These are phyloP conservation scores for Drosophila sucinea DNA, from an alignment of 1,140 invertebrate species.

Conservation along the genomic window DNA sequence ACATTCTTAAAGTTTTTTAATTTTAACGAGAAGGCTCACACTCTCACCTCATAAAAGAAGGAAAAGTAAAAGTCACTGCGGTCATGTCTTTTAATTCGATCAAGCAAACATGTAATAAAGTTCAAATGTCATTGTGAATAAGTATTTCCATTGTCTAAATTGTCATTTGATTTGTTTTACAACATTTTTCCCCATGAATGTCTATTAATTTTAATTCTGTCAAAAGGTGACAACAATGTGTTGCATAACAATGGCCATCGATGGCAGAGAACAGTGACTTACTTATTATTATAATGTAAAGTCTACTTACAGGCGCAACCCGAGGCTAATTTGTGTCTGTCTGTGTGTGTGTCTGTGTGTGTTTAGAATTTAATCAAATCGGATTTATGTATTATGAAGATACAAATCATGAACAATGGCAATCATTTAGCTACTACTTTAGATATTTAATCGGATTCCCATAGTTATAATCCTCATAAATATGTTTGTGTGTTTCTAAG, in stretches of 20 bases:
- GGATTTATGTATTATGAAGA: conserved; percentile 5
- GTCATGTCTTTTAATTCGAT: too few relatives aligned
- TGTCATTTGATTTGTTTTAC: too few relatives aligned
- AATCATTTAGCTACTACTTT: conserved; percentile 27
- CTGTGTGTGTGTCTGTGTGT: not conserved
- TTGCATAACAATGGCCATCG: not conserved
- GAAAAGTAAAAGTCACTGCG: too few relatives aligned
- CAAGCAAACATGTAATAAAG: too few relatives aligned
- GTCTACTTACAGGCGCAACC: conserved; percentile 7
- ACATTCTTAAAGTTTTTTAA: too few relatives aligned
- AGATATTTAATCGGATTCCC: conserved; percentile 62
- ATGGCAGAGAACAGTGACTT: not conserved
- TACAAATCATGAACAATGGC: conserved; percentile 3
- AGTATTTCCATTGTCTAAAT: too few relatives aligned
- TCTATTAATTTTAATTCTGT: too few relatives aligned
- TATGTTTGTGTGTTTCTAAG: conserved; percentile 8
- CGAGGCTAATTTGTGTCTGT: not conserved
- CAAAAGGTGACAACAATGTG: too few relatives aligned
- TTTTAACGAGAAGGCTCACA: too few relatives aligned
- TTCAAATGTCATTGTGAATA: too few relatives aligned
- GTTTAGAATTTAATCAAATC: conserved; percentile 12
- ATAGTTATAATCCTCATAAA: conserved; percentile 49
- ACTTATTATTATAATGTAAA: conserved; percentile 13
- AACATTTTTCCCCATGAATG: too few relatives aligned
- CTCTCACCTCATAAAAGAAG: too few relatives aligned